Percentiles rank a stretch among this genome's conserved stretches.
These are phyloP conservation scores for Tetragonisca angustula DNA, from an alignment of 2,888 invertebrate species.

Conservation along the genomic window DNA sequence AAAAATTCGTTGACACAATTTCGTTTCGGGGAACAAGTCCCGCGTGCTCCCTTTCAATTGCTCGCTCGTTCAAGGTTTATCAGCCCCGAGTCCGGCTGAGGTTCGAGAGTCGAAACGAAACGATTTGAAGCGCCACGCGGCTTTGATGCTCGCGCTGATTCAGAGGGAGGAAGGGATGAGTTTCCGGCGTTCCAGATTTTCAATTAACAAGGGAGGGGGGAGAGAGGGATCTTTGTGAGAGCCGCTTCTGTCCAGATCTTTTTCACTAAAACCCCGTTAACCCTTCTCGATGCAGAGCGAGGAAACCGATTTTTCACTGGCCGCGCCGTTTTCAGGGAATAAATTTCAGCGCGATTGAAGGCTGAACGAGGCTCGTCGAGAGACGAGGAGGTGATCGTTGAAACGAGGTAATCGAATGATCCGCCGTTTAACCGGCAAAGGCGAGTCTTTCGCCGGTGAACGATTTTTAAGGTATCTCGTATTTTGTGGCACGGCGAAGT, in stretches of 20 bases:
- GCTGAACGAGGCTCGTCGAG: neutral
- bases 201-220: slow-evolving; percentile 24
- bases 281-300: neutral
- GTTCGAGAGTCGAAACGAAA: slow-evolving; percentile 6
- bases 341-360: slow-evolving; percentile 16
- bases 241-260: slow-evolving; percentile 6
- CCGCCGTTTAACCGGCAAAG: neutral
- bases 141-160: slow-evolving; percentile 11
- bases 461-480: neutral
- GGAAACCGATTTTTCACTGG: neutral
- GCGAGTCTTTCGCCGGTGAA: neutral
- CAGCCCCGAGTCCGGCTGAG: neutral
- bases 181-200: slow-evolving; percentile 21
- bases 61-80: slow-evolving; percentile 10
- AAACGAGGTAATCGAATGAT: slow-evolving; percentile 6
- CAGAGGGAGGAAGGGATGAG: neutral
- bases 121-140: slow-evolving; percentile 20
- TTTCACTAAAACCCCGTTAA: neutral
- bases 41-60: slow-evolving; percentile 17
- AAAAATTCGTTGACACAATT: slow-evolving; percentile 17
- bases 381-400: too few species aligned
- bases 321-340: neutral
- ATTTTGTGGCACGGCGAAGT: neutral
- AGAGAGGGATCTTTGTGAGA: slow-evolving; percentile 1
- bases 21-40: neutral